phyloP scores from a whole-genome alignment of 2,888 invertebrate genomes.

The Reticulitermes lucifugus region DNA sequence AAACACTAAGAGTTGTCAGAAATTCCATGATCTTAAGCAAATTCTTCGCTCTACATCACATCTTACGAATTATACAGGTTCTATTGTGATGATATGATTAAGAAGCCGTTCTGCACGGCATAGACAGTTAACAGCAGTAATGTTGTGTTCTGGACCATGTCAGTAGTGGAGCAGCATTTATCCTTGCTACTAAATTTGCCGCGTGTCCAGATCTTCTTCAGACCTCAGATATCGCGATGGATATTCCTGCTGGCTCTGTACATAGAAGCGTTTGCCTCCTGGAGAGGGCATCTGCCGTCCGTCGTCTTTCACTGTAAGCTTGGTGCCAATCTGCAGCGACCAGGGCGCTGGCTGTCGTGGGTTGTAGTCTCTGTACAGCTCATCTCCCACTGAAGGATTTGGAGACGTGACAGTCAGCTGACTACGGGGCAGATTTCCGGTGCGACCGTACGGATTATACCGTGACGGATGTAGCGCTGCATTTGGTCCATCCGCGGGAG shows the following conservation, averaged over 20 bases:
- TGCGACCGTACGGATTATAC: slow-evolving; percentile 4
- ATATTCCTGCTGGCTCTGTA: slow-evolving; percentile 50
- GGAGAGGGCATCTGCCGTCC: slow-evolving; percentile 48
- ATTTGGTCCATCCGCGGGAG: not conserved
- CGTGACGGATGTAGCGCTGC: slow-evolving; percentile 35
- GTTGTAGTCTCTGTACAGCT: slow-evolving; percentile 54
- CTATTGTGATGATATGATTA: too few relatives aligned
- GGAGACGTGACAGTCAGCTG: slow-evolving; percentile 36
- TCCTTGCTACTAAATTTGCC: not conserved
- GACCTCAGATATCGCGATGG: slow-evolving; percentile 27
- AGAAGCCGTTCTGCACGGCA: too few relatives aligned
- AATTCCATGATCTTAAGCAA: too few relatives aligned
- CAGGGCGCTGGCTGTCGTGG: slow-evolving; percentile 54
- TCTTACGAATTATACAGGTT: too few relatives aligned
- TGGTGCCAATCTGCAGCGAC: slow-evolving; percentile 54
- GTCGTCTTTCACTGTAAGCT: slow-evolving; percentile 54
- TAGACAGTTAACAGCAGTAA: too few relatives aligned
- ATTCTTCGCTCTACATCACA: too few relatives aligned
- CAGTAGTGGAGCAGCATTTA: too few relatives aligned
- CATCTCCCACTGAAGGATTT: slow-evolving; percentile 43
- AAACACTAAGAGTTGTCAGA: too few relatives aligned
- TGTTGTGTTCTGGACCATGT: too few relatives aligned
- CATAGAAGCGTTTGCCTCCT: slow-evolving; percentile 52
- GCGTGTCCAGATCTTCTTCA: slow-evolving; percentile 26
- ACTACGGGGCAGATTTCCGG: slow-evolving; percentile 12